Evolutionary conservation across 2,113 vertebrate species (phyloP).

Genomic region (Xyrauchen texanus): DNA sequence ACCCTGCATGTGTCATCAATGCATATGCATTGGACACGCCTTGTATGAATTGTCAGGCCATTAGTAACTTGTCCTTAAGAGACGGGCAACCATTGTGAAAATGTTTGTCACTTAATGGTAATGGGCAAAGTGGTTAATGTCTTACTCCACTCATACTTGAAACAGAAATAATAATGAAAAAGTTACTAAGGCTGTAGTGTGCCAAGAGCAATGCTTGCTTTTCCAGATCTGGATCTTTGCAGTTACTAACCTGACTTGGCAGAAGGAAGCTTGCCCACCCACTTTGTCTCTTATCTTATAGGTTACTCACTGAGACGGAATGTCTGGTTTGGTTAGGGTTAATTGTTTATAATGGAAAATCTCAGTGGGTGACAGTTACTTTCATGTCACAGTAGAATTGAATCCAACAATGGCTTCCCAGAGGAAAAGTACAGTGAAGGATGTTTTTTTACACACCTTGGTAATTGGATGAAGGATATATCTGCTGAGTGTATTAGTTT

Average conservation of each 20-base stretch:
- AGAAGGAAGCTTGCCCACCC: slow-evolving; percentile 48
- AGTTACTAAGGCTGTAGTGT: slow-evolving; percentile 20
- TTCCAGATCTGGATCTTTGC: slow-evolving; percentile 44
- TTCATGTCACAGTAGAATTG: slow-evolving; percentile 38
- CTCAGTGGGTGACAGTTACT: slow-evolving; percentile 47
- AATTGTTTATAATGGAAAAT: slow-evolving; percentile 44
- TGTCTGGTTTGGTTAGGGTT: slow-evolving; percentile 46
- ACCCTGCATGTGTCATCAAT: background rate
- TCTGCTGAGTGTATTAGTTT: background rate
- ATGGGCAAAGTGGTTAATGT: background rate
- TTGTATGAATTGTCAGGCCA: too few species aligned
- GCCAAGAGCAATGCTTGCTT: slow-evolving; percentile 36
- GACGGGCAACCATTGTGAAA: too few species aligned
- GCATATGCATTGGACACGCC: background rate
- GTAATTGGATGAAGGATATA: background rate
- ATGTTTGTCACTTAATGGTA: too few species aligned
- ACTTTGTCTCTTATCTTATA: slow-evolving; percentile 47
- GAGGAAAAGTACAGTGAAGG: slow-evolving; percentile 25
- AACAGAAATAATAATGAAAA: slow-evolving; percentile 2
- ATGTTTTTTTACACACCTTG: slow-evolving; percentile 11
- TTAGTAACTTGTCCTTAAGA: too few species aligned
- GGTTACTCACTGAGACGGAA: slow-evolving; percentile 43
- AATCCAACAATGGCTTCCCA: slow-evolving; percentile 37
- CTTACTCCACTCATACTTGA: background rate
- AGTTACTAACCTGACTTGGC: slow-evolving; percentile 56